phyloP scores from a whole-genome alignment of 23 tunicate genomes.

The Clavelina lepadiformis region DNA sequence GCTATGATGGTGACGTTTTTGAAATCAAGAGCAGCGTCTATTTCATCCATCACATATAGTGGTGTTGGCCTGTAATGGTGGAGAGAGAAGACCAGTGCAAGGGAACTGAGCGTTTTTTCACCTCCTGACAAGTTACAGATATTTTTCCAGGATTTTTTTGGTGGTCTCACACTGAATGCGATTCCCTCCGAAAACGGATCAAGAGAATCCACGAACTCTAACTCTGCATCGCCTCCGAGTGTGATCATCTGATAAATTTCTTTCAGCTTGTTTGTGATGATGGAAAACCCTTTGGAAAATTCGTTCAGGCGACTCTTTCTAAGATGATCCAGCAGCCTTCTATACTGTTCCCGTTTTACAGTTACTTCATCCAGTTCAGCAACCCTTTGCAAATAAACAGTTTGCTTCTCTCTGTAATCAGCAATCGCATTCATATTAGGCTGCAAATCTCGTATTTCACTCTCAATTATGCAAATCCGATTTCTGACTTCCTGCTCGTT shows the following conservation, averaged over 20 bases:
- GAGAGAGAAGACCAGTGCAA: slow-evolving; percentile 93
- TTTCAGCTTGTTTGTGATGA: slow-evolving; percentile 88
- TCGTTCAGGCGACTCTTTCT: slow-evolving; percentile 73
- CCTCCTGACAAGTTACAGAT: slow-evolving; percentile 95
- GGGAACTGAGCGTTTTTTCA: slow-evolving; percentile 88
- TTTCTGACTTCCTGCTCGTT: slow-evolving; percentile 27
- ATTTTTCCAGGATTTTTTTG: slow-evolving; percentile 96
- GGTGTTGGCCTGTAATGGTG: slow-evolving; percentile 97
- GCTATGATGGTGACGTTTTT: slow-evolving; percentile 97
- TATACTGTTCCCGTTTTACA: slow-evolving; percentile 51
- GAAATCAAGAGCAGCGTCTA: slow-evolving; percentile 95
- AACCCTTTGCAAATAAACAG: slow-evolving; percentile 66
- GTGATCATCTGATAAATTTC: slow-evolving; percentile 98
- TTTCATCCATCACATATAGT: slow-evolving; percentile 97
- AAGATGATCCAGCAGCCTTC: slow-evolving; percentile 57
- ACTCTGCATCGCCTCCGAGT: slow-evolving; percentile 95
- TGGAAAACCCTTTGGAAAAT: slow-evolving; percentile 67
- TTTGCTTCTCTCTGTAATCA: slow-evolving; percentile 71
- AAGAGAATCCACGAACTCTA: slow-evolving; percentile 90
- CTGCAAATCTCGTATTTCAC: slow-evolving; percentile 31
- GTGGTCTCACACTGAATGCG: slow-evolving; percentile 91
- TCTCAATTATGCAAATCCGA: slow-evolving; percentile 40
- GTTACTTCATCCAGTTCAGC: slow-evolving; percentile 75
- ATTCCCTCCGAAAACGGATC: slow-evolving; percentile 98
- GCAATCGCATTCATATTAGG: slow-evolving; percentile 79